Base-by-base conservation (phyloP, 2,113 vertebrate species). In the human (Homo sapiens) region DNA sequence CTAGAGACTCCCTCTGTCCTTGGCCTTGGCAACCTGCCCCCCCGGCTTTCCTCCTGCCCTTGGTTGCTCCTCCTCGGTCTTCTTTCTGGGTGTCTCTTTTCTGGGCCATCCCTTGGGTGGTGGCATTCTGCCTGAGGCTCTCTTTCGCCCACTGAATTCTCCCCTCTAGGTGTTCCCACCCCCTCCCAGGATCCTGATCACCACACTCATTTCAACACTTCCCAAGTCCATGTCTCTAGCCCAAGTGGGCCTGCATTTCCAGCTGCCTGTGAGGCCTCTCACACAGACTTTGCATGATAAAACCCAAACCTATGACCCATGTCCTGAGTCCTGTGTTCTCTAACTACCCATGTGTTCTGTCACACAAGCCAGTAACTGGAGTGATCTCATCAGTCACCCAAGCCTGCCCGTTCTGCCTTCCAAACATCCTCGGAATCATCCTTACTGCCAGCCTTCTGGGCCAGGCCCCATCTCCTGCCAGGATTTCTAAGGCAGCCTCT, bases 171-270 rank as follows among this genome's bases (percentile, higher is more conserved):
- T 9, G 30, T 73, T 68, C 57, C 48, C 35, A n/a, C 32, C 57
- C 64, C 38, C 61, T n/a, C 38, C 38, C 13, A 55, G 61, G 52
- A 22, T 64, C 68, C 27, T 1, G 0, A 6, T 76, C 25, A 35
- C 43, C 85, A 35, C 61, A 25, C 43, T 57, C 23, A 59, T 1
- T 4, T 48, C 57, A 5, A 2, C 0, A 0, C 2, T 72, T 59
- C 50, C 32, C 4, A 66, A 12, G 84, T 40, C 70, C 22, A 2
- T 8, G 48, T n/a, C 11, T 18, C 25, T 43, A 38, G 12, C 50
- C 27, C 4, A 23, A 5, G 2, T 1, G 38, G 75, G 66, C 40
- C 35, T 61, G 7, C 7, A 32, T 14, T 27, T 89, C 30, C 50
- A 76, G 32, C 32, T 40, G 25, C 59, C 52, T 52, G 1, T 27